These are phyloP conservation scores for Chaetoderma sp. DNA, from an alignment of 2,888 invertebrate species.

Conservation along the genomic window DNA sequence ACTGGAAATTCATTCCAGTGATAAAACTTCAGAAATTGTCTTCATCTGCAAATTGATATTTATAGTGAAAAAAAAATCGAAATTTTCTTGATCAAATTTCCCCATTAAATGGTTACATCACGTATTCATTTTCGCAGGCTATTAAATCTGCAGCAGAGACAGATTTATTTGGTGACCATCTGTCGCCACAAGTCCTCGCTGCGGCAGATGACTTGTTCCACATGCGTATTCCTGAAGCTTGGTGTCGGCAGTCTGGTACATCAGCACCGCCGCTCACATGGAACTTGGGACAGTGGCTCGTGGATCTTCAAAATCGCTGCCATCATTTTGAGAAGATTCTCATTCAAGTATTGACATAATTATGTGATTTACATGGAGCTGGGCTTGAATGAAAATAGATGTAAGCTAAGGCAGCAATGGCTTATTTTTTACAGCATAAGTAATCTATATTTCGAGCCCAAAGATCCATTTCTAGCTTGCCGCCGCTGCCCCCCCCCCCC, in stretches of 20 bases:
- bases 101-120: too few species aligned
- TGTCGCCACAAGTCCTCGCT: slow-evolving; percentile 55
- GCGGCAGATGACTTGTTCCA: slow-evolving; percentile 66
- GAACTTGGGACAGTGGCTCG: slow-evolving; percentile 62
- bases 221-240: slow-evolving; percentile 62
- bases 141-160: slow-evolving; percentile 64
- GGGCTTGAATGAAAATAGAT: not conserved
- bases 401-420: not conserved
- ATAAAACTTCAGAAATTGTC: too few species aligned
- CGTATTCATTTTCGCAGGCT: slow-evolving; percentile 50
- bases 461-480: too few species aligned
- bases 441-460: too few species aligned
- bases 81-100: too few species aligned
- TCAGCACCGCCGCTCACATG: slow-evolving; percentile 64
- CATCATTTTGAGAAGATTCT: slow-evolving; percentile 67
- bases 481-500: too few species aligned
- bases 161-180: slow-evolving; percentile 57
- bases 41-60: too few species aligned
- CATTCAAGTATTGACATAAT: slow-evolving; percentile 52
- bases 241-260: slow-evolving; percentile 62
- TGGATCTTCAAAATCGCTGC: slow-evolving; percentile 60
- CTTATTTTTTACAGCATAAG: too few species aligned
- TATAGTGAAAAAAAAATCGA: too few species aligned
- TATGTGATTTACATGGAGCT: not conserved
- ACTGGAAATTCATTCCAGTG: too few species aligned